phyloP scores from a whole-genome alignment of 2,797 vertebrate species.

The Hypotaenidia okinawae region DNA sequence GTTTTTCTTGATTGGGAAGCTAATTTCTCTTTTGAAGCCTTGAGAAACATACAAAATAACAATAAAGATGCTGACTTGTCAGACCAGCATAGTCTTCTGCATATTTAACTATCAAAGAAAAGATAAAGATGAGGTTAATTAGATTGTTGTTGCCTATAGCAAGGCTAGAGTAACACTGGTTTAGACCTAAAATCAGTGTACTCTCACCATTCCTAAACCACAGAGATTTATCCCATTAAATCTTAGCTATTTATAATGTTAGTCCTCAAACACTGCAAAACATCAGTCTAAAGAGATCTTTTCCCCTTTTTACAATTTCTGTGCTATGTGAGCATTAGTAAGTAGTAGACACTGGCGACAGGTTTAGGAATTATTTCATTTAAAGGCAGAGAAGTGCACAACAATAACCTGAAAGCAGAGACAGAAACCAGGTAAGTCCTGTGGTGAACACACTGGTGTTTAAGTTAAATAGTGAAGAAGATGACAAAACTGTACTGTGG shows the following conservation, averaged over 20 bases:
- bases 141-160: neutral
- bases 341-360: neutral
- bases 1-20: neutral
- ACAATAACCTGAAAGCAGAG: neutral
- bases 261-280: neutral
- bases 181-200: neutral
- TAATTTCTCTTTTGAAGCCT: neutral
- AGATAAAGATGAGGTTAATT: neutral
- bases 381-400: neutral
- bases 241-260: neutral
- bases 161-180: neutral
- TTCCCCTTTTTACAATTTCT: neutral
- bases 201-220: neutral
- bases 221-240: neutral
- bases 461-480: neutral
- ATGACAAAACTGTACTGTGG: neutral
- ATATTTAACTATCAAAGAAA: neutral
- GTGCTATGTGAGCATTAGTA: neutral
- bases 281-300: neutral
- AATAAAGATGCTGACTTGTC: neutral
- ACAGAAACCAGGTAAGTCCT: neutral
- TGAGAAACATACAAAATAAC: neutral
- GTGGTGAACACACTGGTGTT: neutral
- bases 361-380: neutral
- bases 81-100: neutral